phyloP scores from a whole-genome alignment of 2,113 vertebrate genomes.

The Hydrolagus affinis region DNA sequence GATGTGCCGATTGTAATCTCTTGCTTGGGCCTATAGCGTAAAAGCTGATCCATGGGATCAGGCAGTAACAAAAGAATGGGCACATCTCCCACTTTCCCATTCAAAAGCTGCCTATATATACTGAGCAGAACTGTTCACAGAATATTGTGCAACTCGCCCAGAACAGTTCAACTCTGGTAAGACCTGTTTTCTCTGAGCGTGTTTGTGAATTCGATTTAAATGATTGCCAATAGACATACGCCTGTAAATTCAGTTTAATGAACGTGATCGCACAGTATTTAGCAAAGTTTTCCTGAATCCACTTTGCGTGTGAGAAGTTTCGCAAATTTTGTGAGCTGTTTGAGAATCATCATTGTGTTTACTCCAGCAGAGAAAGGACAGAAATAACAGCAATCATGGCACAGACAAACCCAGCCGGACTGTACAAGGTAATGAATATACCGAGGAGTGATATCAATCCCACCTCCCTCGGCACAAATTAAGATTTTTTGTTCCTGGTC shows the following conservation, averaged over 20 bases:
- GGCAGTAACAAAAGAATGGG: conserved; percentile 1
- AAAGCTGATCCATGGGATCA: conserved; percentile 20
- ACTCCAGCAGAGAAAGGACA: too few relatives aligned
- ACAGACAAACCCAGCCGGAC: conserved; percentile 4
- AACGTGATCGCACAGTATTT: too few relatives aligned
- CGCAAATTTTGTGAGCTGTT: not conserved
- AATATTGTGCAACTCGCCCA: not conserved
- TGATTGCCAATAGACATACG: too few relatives aligned
- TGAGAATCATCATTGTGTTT: not conserved
- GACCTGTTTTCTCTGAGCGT: not conserved
- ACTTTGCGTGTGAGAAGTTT: not conserved
- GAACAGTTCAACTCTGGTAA: not conserved
- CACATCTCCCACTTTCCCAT: conserved; percentile 16
- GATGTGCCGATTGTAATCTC: conserved; percentile 21
- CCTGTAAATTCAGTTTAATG: too few relatives aligned
- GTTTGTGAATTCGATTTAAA: not conserved
- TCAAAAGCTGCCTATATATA: conserved; percentile 25
- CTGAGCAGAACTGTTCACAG: not conserved
- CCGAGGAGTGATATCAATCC: too few relatives aligned
- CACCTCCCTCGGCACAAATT: not conserved
- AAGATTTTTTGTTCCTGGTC: not conserved
- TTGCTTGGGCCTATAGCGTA: conserved; percentile 7
- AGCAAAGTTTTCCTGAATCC: too few relatives aligned
- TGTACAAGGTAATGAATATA: not conserved
- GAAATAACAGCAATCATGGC: not conserved